Evolutionary conservation across 2,113 vertebrate genomes (phyloP), one percentile per base, ranked within the genome.

Genomic region (Gila orcuttii): DNA sequence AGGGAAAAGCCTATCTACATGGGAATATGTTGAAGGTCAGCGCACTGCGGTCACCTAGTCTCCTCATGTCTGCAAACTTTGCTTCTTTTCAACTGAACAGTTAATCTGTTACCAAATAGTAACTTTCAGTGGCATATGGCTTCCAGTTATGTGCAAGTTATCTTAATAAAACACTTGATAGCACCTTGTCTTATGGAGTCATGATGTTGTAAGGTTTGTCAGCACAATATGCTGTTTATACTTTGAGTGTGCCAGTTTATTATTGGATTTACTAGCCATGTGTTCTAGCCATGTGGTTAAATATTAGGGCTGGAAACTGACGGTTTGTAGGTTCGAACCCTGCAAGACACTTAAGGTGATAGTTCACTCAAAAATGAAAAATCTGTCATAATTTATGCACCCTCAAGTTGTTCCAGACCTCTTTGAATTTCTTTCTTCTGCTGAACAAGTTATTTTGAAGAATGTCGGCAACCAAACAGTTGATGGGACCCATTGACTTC

Each of bases 71-170:
- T 39, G 23, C 55, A 64, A 23, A 50, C 60, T 2, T 68, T n/a
- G 17, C 25, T 23, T 73, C 36, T 50, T 42, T 60, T 69, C 33
- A 85, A 31, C 33, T 17, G 15, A 59, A 45, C 17, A 59, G 55
- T 84, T 84, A 75, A 84, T 75, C 33, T 31, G 69, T 84, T 47
- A 75, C 33, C 33, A 75, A 59, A 21, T n/a, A 9, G 25, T 64
- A 33, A 13, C 42, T 28, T 47, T 28, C 4, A 21, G 36, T 78
- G 59, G 23, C 73, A 25, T 5, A 47, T 15, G 62, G 15, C 28
- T 25, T 80, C 31, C 19, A 39, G 19, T 39, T 50, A 42, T 80
- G 47, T 79, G 13, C 69, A 42, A 31, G 52, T 45, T 31, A 62
- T 11, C 17, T 47, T 64, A 39, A 31, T 62, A 33, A 60, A 31